Percentiles rank a stretch among this genome's conserved stretches.
These are phyloP conservation scores for Podarcis muralis DNA, from an alignment of 2,113 vertebrate genomes.

Conservation along the genomic window DNA sequence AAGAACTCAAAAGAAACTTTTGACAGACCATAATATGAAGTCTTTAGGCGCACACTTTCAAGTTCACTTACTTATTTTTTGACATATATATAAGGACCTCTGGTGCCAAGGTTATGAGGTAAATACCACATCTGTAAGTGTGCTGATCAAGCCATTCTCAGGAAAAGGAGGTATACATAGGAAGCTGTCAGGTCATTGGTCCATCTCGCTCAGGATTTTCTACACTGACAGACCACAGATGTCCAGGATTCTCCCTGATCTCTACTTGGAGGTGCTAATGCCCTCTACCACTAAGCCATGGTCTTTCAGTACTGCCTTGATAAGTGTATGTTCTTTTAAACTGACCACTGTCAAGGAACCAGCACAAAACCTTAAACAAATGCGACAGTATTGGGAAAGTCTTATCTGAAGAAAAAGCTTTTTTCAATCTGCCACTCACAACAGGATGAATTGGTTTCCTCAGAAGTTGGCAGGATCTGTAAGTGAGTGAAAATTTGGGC, in stretches of 20 bases:
- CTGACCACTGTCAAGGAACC: background rate
- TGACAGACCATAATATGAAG: background rate
- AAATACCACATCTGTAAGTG: background rate
- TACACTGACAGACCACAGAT: no score
- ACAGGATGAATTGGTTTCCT: slow-evolving; percentile 46
- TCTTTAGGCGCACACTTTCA: background rate
- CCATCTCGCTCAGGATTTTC: no score
- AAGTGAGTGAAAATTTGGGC: slow-evolving; percentile 39
- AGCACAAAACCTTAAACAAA: background rate
- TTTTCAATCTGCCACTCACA: background rate
- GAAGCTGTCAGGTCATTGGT: no score
- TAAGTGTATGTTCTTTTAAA: background rate
- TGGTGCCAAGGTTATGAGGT: background rate
- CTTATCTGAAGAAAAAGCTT: background rate
- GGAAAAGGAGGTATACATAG: background rate
- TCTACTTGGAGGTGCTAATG: no score
- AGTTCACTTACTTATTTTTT: no score
- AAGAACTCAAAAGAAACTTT: background rate
- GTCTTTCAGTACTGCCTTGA: background rate
- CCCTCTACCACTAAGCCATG: no score
- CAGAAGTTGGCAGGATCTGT: slow-evolving; percentile 47
- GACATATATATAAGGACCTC: no score
- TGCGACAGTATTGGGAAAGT: no score
- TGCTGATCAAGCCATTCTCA: background rate
- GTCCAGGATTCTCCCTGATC: no score